Conservation (phyloP, 2,888 invertebrate genomes). For the Axea sp. region DNA sequence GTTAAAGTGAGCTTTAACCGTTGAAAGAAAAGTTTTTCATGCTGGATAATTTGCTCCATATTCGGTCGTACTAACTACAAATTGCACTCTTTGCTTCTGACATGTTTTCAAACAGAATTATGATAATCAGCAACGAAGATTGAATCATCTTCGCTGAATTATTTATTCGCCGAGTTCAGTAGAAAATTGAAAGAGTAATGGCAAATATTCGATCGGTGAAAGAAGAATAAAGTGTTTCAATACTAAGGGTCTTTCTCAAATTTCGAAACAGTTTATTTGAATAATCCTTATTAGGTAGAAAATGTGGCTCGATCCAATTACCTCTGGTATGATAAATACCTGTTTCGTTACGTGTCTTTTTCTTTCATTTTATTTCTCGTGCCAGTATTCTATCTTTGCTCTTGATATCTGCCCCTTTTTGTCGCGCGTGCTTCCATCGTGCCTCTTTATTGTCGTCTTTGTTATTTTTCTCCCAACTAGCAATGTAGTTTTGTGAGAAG, state of each 20-base stretch:
- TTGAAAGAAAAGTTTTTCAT: slow-evolving; percentile 49
- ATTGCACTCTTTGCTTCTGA: slow-evolving; percentile 32
- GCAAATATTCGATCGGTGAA: slow-evolving; percentile 26
- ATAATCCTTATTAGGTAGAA: slow-evolving; percentile 72
- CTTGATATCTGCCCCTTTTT: slow-evolving; percentile 27
- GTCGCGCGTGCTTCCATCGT: slow-evolving; percentile 28
- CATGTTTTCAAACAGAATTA: slow-evolving; percentile 32
- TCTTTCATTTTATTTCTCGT: no score
- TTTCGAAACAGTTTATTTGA: slow-evolving; percentile 62
- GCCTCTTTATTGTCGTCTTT: slow-evolving; percentile 34
- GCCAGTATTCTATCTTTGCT: slow-evolving; percentile 21
- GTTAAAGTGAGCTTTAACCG: slow-evolving; percentile 44
- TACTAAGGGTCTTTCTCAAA: slow-evolving; percentile 50
- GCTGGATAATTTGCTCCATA: slow-evolving; percentile 39
- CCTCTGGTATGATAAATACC: slow-evolving; percentile 71
- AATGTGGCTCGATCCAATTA: slow-evolving; percentile 72
- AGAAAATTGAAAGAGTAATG: background rate
- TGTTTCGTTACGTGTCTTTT: slow-evolving; percentile 65
- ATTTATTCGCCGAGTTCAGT: background rate
- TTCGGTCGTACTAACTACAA: slow-evolving; percentile 30
- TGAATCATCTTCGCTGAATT: slow-evolving; percentile 18
- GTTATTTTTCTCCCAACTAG: slow-evolving; percentile 47
- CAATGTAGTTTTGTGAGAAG: slow-evolving; percentile 21
- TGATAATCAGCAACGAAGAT: slow-evolving; percentile 34
- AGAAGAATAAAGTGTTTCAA: no score